These are phyloP conservation scores for Aphelenchoides fujianensis DNA, from an alignment of 1,140 invertebrate species.

Conservation along the genomic window DNA sequence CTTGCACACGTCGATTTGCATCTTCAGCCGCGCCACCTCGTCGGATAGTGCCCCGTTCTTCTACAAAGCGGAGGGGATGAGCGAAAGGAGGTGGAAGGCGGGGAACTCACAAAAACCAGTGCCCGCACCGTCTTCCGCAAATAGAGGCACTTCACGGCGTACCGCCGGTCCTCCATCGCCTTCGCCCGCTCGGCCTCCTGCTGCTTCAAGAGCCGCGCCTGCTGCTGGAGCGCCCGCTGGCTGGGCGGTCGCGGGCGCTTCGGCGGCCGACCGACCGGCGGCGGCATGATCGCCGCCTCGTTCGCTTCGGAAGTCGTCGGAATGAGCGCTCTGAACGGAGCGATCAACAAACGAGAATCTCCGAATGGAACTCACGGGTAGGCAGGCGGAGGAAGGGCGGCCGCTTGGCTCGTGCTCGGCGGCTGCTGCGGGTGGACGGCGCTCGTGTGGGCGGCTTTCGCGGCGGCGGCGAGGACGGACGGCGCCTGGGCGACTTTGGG, in stretches of 20 bases:
- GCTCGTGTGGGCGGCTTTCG: too few relatives aligned
- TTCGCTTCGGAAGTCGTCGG: not conserved
- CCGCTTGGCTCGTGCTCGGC: too few relatives aligned
- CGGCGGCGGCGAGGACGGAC: slow-evolving; percentile 3
- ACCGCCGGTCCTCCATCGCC: not conserved
- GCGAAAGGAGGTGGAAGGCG: not conserved
- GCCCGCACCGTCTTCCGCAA: not conserved
- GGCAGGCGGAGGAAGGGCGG: too few relatives aligned
- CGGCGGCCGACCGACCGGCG: too few relatives aligned
- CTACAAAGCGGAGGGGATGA: not conserved
- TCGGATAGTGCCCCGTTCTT: slow-evolving; percentile 14
- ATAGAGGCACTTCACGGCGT: not conserved
- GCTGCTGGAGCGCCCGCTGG: slow-evolving; percentile 4
- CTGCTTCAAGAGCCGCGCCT: not conserved
- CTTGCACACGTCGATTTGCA: slow-evolving; percentile 3
- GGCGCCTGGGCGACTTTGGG: not conserved
- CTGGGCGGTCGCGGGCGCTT: too few relatives aligned
- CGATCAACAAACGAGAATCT: too few relatives aligned
- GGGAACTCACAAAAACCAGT: slow-evolving; percentile 14
- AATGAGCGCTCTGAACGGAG: too few relatives aligned
- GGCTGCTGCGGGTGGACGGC: too few relatives aligned
- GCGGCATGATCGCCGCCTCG: too few relatives aligned
- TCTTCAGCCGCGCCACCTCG: slow-evolving; percentile 8
- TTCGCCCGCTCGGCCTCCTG: not conserved
- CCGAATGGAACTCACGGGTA: too few relatives aligned